Evolutionary conservation across 2,113 vertebrate genomes (phyloP), one percentile per base, ranked within the genome.

Genomic region (Sterna hirundo): DNA sequence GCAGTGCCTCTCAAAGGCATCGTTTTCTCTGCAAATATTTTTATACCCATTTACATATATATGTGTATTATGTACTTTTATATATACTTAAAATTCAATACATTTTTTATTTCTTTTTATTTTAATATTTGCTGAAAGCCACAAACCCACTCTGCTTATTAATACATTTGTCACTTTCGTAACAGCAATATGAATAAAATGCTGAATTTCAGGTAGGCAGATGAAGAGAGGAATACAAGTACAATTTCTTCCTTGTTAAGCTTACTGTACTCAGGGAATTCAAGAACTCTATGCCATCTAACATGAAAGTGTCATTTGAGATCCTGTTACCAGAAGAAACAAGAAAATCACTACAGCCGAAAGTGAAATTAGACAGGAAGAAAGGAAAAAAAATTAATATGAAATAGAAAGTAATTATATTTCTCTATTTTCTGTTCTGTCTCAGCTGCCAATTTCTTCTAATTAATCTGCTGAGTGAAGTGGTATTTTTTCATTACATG

Each of bases 361-460:
- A 88, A 95, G 46, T 81, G 44, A 93, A 88, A 91, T 91, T 84
- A 84, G 51, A 71, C 64, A 71, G 83, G 72, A 96, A 96, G 64
- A 88, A 92, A 80, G 30, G 12, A 40, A 46, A 52, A 78, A 54
- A 75, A 32, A 34, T 5, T 68, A 88, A 27, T 4, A 54, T 36
- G 6, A 74, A 91, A 75, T 38, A 77, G 40, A 77, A 93, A 83
- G 20, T 92, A 94, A 95, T 90, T 49, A 66, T 13, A 72, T 90
- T 95, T 91, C 62, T 87, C 11, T 76, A 38, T 54, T 80, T 83
- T 80, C 71, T 85, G 62, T 75, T 94, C 62, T 74, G 52, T 77
- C 58, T 95, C 87, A 74, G 19, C 13, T 1, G 2, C 36, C 62
- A 88, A 85, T 92, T 85, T 90, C 30, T 94, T 91, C 82, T 77